Percentiles rank a stretch among this genome's conserved stretches.
Evolutionary conservation across 2,888 invertebrate species (phyloP).

Genomic region (Cancer borealis): DNA sequence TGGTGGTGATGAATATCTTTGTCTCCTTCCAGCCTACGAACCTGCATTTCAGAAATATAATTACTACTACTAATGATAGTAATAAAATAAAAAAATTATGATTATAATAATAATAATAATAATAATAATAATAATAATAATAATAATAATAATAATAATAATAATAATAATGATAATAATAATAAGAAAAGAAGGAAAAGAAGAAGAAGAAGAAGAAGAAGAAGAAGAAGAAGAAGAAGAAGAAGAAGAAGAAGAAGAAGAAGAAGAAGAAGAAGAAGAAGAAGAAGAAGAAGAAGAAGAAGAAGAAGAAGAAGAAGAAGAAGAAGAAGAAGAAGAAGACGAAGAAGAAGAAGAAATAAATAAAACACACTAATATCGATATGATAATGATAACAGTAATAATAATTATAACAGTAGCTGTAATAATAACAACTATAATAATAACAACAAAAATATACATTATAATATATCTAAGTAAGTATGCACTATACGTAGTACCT

Average conservation of each 20-base stretch:
- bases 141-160: not conserved
- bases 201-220: not conserved
- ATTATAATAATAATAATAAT: not conserved
- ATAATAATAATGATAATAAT: not conserved
- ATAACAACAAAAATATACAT: not conserved
- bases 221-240: no score
- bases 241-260: not conserved
- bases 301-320: not conserved
- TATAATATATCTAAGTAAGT: not conserved
- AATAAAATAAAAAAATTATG: not conserved
- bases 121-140: not conserved
- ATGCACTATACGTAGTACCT: conserved; percentile 41
- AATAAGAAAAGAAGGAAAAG: not conserved
- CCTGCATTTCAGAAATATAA: not conserved
- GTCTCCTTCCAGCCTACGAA: not conserved
- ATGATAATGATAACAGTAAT: not conserved
- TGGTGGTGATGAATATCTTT: not conserved
- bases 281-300: not conserved
- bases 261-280: not conserved
- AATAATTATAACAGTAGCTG: not conserved
- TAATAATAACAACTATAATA: not conserved
- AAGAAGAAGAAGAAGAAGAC: no score
- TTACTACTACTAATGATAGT: not conserved
- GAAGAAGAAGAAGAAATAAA: no score
- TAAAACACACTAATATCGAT: no score